These are phyloP conservation scores for Melanostoma scalare DNA, from an alignment of 2,888 invertebrate species.

Conservation along the genomic window DNA sequence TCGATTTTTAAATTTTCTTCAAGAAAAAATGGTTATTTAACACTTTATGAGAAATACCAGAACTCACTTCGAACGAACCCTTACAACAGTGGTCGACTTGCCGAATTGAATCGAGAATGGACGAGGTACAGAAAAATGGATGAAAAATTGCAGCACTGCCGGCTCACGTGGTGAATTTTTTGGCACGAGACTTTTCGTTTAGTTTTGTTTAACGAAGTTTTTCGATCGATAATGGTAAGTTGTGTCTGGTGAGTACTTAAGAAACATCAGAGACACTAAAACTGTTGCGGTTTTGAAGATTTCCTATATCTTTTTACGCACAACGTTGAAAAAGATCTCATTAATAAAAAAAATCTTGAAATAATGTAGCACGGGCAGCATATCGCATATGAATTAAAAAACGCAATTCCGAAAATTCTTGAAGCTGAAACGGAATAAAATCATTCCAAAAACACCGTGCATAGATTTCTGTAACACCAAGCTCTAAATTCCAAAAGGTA, in stretches of 20 bases:
- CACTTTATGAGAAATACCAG: constrained; percentile 52
- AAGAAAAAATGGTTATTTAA: constrained; percentile 67
- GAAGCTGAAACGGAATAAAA: too few species aligned
- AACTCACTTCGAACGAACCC: constrained; percentile 82
- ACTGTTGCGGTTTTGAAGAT: constrained; percentile 17
- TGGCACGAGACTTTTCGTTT: constrained; percentile 27
- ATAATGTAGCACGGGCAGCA: too few species aligned
- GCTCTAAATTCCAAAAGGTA: too few species aligned
- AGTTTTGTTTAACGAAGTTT: constrained; percentile 51
- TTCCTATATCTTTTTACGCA: too few species aligned
- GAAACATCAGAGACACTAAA: neutral
- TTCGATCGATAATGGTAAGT: constrained; percentile 31
- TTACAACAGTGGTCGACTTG: constrained; percentile 80
- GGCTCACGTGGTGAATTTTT: constrained; percentile 66
- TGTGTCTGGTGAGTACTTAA: constrained; percentile 10
- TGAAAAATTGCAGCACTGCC: constrained; percentile 74
- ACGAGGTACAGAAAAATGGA: constrained; percentile 74
- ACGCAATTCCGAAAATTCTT: too few species aligned
- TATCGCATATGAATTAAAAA: too few species aligned
- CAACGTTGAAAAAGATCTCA: too few species aligned
- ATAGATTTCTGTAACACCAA: too few species aligned
- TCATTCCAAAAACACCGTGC: too few species aligned
- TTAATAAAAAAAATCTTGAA: too few species aligned
- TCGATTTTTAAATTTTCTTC: constrained; percentile 58
- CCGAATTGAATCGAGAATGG: constrained; percentile 77